phyloP scores from a whole-genome alignment of 2,113 vertebrate genomes.

The Centropus bengalensis region DNA sequence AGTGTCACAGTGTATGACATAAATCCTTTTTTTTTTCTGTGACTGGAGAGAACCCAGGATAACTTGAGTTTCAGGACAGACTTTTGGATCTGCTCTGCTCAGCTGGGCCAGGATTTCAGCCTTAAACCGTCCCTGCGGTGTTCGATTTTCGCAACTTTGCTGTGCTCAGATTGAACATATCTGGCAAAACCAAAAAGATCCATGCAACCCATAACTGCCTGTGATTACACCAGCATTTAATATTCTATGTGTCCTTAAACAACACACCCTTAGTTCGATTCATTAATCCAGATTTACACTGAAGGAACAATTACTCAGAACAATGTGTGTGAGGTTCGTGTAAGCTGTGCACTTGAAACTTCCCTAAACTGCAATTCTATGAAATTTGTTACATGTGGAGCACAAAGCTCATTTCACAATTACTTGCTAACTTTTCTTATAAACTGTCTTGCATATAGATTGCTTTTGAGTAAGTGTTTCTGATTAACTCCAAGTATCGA shows the following conservation, averaged over 20 bases:
- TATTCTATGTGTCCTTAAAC: background rate
- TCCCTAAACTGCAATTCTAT: background rate
- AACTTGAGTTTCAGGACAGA: background rate
- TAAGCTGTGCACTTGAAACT: background rate
- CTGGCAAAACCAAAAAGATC: background rate
- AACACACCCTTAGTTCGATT: background rate
- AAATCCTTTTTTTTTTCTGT: background rate
- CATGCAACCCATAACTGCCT: background rate
- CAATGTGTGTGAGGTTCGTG: background rate
- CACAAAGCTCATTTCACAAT: constrained; percentile 27
- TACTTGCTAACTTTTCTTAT: background rate
- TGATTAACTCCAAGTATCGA: constrained; percentile 29
- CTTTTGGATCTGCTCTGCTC: background rate
- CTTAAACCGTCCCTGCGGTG: background rate
- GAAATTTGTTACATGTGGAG: background rate
- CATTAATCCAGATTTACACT: background rate
- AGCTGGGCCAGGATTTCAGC: background rate
- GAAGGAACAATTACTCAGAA: background rate
- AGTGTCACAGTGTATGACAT: background rate
- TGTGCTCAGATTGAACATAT: background rate
- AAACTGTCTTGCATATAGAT: background rate
- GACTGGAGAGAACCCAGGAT: background rate
- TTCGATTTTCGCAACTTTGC: background rate
- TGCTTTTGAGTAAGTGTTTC: constrained; percentile 23
- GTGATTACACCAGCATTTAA: background rate